A percentile compares a stretch with the other conserved stretches of the same genome.
These are phyloP conservation scores for Procambarus virginalis DNA, from an alignment of 1,140 invertebrate genomes.

Conservation along the genomic window DNA sequence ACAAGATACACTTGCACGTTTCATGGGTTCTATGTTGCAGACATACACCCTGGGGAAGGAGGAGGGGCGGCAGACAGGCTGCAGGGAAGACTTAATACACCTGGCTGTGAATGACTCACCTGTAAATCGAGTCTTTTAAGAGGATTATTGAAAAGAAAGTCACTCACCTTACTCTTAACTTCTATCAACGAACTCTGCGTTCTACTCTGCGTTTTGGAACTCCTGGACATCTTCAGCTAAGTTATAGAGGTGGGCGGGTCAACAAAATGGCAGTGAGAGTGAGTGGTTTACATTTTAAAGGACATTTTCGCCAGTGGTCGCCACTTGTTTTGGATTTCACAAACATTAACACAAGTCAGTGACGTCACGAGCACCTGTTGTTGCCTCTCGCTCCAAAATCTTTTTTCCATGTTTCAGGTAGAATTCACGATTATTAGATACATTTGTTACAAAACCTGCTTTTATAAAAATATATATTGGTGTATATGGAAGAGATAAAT, in stretches of 20 bases:
- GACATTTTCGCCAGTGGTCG: background rate
- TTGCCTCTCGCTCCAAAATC: background rate
- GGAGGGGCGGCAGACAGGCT: too few relatives aligned
- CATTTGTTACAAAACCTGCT: background rate
- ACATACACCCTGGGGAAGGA: too few relatives aligned
- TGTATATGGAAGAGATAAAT: background rate
- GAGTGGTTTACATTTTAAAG: constrained; percentile 3
- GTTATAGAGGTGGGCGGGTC: background rate
- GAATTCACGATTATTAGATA: background rate
- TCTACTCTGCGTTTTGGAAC: constrained; percentile 14
- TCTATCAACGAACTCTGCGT: constrained; percentile 14
- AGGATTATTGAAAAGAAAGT: background rate
- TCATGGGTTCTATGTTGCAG: too few relatives aligned
- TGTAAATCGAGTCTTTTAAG: too few relatives aligned
- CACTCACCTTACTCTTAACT: constrained; percentile 25
- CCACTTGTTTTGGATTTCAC: background rate
- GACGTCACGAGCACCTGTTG: constrained; percentile 4
- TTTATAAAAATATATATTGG: background rate
- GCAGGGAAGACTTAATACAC: too few relatives aligned
- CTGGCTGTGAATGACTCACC: too few relatives aligned
- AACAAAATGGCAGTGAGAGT: background rate
- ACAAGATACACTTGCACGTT: too few relatives aligned
- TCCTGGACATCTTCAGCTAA: constrained; percentile 16
- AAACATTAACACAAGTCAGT: background rate
- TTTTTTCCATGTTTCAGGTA: background rate